Evolutionary conservation across 2,113 vertebrate genomes (phyloP).

Genomic region (Verasper variegatus): DNA sequence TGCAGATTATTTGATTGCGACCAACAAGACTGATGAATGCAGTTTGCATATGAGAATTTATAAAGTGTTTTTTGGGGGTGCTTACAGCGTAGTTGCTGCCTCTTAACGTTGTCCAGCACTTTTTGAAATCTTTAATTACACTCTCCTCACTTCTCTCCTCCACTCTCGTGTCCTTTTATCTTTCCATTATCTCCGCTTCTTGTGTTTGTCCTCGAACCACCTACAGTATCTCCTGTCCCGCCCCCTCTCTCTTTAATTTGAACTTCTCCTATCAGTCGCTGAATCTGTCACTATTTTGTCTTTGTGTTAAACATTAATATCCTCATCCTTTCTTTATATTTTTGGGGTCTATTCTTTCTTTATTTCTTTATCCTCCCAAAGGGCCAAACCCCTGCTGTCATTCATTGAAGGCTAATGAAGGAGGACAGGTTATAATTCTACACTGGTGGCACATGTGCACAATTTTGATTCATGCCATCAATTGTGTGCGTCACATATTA

Average conservation of each 20-base stretch:
- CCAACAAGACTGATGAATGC: background rate
- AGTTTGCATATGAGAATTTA: slow-evolving; percentile 4
- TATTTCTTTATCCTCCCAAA: slow-evolving; percentile 13
- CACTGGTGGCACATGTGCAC: background rate
- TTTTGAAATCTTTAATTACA: slow-evolving; percentile 18
- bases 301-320: slow-evolving; percentile 64
- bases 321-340: background rate
- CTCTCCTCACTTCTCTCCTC: slow-evolving; percentile 7
- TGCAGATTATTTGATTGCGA: slow-evolving; percentile 28
- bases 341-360: slow-evolving; percentile 13
- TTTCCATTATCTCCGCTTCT: slow-evolving; percentile 26
- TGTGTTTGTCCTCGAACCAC: slow-evolving; percentile 40
- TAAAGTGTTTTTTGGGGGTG: slow-evolving; percentile 21
- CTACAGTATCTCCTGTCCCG: slow-evolving; percentile 16
- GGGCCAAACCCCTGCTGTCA: slow-evolving; percentile 31
- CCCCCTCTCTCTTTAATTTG: slow-evolving; percentile 27
- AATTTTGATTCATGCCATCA: slow-evolving; percentile 52
- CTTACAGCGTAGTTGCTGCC: background rate
- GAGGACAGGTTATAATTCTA: slow-evolving; percentile 36
- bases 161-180: slow-evolving; percentile 11
- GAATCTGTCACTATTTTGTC: slow-evolving; percentile 42
- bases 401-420: slow-evolving; percentile 26
- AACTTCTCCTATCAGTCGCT: slow-evolving; percentile 32
- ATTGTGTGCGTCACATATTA: slow-evolving; percentile 63
- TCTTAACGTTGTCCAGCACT: slow-evolving; percentile 24